Evolutionary conservation across 2,888 invertebrate genomes (phyloP), one percentile per base, ranked within the genome.

Genomic region (Aleiodes leptofemur): DNA sequence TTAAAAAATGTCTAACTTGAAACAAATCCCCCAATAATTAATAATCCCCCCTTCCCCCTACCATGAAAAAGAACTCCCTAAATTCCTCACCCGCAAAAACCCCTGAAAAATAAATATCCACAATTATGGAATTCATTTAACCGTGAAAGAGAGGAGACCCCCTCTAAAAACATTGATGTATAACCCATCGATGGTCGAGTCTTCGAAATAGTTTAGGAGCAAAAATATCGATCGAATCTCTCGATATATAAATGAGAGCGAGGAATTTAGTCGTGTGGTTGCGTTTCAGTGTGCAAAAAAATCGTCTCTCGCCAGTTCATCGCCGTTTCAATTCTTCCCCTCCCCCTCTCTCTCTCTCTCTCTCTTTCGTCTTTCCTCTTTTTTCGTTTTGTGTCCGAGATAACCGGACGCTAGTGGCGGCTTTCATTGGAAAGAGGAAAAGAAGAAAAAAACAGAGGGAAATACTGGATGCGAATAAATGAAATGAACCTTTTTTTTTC

Each of bases 191-290:
- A 61, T 43, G 4, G 38, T 2, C 11, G 48, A 3, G 64, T 23
- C 68, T 51, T 53, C 68, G 68, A 72, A 72, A 75, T 75, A 75
- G 72, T 76, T 72, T 72, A 57, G 72, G 48, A 57, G 59, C 72
- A 75, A 72, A 69, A 72, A 75, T 68, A 68, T 75, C 68, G 68
- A 75, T 75, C 72, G 57, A 23, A 66, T 64, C 70, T 6, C n/a
- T 43, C 70, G 74, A 74, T 66, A 72, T 68, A 68, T 72, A 71
- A 74, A 75, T 66, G 74, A 71, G 74, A 75, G 50, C 48, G 38
- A 53, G 68, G 72, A 72, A 69, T 76, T 76, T 69, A 57, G 72
- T 76, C 55, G 59, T 56, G 76, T 57, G 71, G 64, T 64, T 43
- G 11, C 43, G 43, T 43, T 43, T 43, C 64, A 38, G 38, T 31